Conservation (phyloP, 2,888 invertebrate genomes). For the Ellobium chinense region DNA sequence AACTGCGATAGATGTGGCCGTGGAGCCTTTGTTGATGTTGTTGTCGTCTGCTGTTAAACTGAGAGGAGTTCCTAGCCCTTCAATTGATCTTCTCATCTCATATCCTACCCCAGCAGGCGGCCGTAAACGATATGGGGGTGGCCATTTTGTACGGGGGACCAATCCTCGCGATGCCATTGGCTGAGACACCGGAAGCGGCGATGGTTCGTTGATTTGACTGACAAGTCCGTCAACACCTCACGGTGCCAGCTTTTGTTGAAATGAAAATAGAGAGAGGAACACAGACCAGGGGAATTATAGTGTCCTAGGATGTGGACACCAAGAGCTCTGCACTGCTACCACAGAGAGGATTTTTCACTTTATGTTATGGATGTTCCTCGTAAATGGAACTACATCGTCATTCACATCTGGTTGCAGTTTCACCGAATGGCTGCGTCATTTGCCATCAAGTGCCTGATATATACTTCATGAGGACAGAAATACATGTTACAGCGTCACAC, state of each 20-base stretch:
- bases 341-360: too few relatives aligned
- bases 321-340: neutral
- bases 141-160: conserved; percentile 6
- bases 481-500: too few relatives aligned
- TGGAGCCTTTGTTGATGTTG: neutral
- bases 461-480: too few relatives aligned
- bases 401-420: too few relatives aligned
- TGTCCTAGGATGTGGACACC: neutral
- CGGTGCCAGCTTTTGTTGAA: conserved; percentile 11
- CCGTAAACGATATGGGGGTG: conserved; percentile 25
- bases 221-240: conserved; percentile 12
- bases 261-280: conserved; percentile 20
- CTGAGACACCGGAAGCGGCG: conserved; percentile 9
- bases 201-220: conserved; percentile 1
- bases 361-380: too few relatives aligned
- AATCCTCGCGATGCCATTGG: conserved; percentile 12
- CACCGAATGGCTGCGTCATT: too few relatives aligned
- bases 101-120: conserved; percentile 11
- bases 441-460: too few relatives aligned
- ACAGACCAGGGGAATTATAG: neutral
- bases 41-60: neutral
- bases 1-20: neutral
- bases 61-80: conserved; percentile 8
- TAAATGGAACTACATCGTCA: too few relatives aligned
- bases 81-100: neutral